Base-by-base conservation (phyloP, 2,113 vertebrate genomes). In the Oreochromis tanganicae region DNA sequence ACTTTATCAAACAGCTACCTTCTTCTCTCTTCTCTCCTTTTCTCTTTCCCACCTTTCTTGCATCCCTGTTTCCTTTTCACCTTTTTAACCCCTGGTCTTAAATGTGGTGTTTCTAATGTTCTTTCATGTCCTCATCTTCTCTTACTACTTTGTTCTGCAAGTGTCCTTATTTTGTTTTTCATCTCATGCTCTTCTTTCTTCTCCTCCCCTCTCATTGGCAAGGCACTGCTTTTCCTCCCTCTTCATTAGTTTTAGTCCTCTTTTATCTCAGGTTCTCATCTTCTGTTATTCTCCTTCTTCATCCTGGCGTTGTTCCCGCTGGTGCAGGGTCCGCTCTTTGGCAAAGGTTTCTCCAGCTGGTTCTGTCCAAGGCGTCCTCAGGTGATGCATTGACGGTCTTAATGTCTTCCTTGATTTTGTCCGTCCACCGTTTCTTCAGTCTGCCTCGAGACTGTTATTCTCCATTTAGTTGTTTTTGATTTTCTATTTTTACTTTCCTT, bases 1-100 rank as follows among this genome's bases (percentile, higher is more conserved):
- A 90, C 88, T 92, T 68, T 84, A 92, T 90, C 86, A 91, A 84
- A 84, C 66, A 80, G n/a, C n/a, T 9, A n/a, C 46, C 41, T 50
- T 10, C 34, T 56, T 85, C 29, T 9, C 41, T 63, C 80, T 87
- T n/a, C 41, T 36, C 85, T n/a, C 46, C 13, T 73, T 59, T 75
- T 41, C 52, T 61, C n/a, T 14, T 48, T 17, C 50, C 32, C 73
- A 52, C 73, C 46, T 56, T 75, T 4, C 11, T 41, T 52, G 5
- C 56, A 27, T 12, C 48, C 29, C 52, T 46, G 38, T 41, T 83
- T 63, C 24, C 54, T 57, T 38, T 63, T 43, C 24, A 19, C 56
- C 54, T 43, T 86, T 75, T n/a, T 5, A 79, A 66, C 21, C 56
- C 63, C 36, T 24, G 48, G 48, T 78, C 82, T 32, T 75, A 81